Percentiles rank a stretch among this genome's conserved stretches.
Evolutionary conservation across 30 jellyfish, hydroid and myxozoan genomes (phyloP).

Genomic region (Aurelia sp.): DNA sequence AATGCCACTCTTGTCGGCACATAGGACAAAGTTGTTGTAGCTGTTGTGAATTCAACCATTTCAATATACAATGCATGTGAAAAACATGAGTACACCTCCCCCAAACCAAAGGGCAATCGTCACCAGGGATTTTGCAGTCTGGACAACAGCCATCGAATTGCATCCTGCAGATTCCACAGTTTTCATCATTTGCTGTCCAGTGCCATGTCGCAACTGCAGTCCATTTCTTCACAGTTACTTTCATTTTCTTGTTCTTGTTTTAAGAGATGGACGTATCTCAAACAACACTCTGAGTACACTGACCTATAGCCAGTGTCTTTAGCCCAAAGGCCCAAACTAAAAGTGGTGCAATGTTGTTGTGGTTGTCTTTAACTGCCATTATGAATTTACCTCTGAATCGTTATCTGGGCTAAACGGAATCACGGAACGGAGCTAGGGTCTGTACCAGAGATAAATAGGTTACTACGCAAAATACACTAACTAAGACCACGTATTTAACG

Average conservation of each 20-base stretch:
- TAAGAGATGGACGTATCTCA: no score
- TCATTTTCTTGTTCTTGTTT: conserved; percentile 31
- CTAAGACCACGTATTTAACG: no score
- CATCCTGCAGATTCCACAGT: conserved; percentile 99
- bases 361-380: no score
- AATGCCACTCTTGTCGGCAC: conserved; percentile 99
- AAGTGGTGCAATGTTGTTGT: neutral
- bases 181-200: conserved; percentile 98
- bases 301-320: no score
- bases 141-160: conserved; percentile 99
- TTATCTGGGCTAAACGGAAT: no score
- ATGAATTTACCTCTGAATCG: no score
- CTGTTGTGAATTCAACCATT: conserved; percentile 96
- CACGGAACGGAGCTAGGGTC: no score
- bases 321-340: no score
- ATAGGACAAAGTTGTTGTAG: conserved; percentile 95
- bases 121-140: conserved; percentile 98
- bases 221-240: conserved; percentile 91
- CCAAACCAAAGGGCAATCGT: conserved; percentile 99
- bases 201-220: conserved; percentile 99
- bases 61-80: conserved; percentile 98
- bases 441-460: no score
- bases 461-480: no score
- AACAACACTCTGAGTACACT: no score
- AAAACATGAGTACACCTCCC: conserved; percentile 98